phyloP scores from a whole-genome alignment of 2,888 invertebrate species.

The Rhodophaea formosa region DNA sequence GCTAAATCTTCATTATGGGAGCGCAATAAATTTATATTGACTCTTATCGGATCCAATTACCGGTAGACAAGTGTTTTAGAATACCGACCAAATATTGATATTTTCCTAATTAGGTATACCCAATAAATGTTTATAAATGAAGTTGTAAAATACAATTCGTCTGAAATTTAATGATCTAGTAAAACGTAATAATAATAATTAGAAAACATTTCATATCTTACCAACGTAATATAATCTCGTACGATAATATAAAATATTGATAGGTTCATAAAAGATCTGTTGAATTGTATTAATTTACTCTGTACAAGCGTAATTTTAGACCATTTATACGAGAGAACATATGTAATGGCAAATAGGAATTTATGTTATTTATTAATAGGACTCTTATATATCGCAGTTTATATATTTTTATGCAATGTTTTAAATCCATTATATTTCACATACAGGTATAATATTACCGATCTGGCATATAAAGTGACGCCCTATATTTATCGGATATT shows the following conservation, averaged over 20 bases:
- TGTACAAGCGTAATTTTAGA: too few relatives aligned
- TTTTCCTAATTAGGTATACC: neutral
- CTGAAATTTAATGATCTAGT: neutral
- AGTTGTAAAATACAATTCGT: neutral
- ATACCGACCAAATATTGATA: neutral
- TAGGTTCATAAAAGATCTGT: neutral
- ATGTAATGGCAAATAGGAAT: too few relatives aligned
- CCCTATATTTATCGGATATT: too few relatives aligned
- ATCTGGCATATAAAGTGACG: too few relatives aligned
- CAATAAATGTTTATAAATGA: neutral
- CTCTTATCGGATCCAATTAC: slow-evolving; percentile 67
- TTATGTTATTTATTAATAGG: too few relatives aligned
- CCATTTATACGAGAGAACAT: too few relatives aligned
- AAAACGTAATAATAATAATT: neutral
- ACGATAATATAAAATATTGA: neutral
- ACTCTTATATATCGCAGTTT: too few relatives aligned
- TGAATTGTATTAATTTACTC: too few relatives aligned
- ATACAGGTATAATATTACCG: too few relatives aligned
- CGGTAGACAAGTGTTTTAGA: slow-evolving; percentile 32
- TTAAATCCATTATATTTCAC: too few relatives aligned
- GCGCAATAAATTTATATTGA: slow-evolving; percentile 58
- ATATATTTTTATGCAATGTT: too few relatives aligned
- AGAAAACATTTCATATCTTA: neutral
- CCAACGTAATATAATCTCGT: neutral
- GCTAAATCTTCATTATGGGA: slow-evolving; percentile 74